phyloP scores from a whole-genome alignment of 2,113 vertebrate genomes.

The Entomyzon cyanotis region DNA sequence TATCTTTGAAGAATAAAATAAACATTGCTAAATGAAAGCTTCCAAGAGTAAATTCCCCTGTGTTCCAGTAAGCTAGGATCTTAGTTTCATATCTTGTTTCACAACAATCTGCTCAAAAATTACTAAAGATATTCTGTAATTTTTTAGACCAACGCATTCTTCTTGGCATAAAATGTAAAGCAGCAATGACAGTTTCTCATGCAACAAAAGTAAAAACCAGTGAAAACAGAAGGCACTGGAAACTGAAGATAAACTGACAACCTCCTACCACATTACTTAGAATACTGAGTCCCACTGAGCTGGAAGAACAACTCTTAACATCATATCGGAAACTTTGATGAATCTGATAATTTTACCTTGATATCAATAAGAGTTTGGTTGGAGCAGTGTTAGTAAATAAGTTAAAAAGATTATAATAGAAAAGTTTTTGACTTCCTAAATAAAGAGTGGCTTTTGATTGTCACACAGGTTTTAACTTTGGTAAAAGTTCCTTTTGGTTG shows the following conservation, averaged over 20 bases:
- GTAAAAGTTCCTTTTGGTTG: background rate
- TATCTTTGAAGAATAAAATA: slow-evolving; percentile 24
- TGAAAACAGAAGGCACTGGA: background rate
- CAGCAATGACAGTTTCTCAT: background rate
- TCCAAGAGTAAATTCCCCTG: slow-evolving; percentile 6
- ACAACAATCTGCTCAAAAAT: slow-evolving; percentile 36
- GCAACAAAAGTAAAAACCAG: background rate
- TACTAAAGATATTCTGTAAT: background rate
- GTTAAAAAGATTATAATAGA: background rate
- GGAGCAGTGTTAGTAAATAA: background rate
- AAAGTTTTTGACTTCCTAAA: background rate
- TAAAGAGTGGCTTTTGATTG: background rate
- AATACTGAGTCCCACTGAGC: background rate
- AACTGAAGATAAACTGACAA: background rate
- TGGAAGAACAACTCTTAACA: background rate
- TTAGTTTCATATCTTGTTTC: slow-evolving; percentile 24
- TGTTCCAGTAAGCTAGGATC: background rate
- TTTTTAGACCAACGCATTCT: background rate
- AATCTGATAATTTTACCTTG: background rate
- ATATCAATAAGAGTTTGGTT: background rate
- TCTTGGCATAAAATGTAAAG: background rate
- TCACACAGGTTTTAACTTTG: background rate
- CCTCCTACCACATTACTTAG: background rate
- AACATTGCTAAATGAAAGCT: slow-evolving; percentile 15
- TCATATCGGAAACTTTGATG: background rate